Evolutionary conservation across 1,140 invertebrate species (phyloP).

Genomic region (Lordiphosa collinella): DNA sequence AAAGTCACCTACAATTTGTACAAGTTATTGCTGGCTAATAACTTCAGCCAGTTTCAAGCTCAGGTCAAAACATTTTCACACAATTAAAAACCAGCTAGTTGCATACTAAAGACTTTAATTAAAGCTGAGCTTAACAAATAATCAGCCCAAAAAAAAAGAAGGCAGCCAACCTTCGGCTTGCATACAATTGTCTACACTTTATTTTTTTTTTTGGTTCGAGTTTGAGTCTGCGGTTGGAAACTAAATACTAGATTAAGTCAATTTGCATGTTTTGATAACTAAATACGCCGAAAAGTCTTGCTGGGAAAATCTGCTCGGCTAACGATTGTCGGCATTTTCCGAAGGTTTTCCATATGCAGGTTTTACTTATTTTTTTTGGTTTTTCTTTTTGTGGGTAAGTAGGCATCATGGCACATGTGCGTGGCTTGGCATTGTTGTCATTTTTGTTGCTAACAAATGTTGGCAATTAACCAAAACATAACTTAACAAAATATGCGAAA

Average conservation of each 20-base stretch:
- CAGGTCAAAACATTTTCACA: slow-evolving; percentile 54
- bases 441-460: background rate
- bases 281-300: slow-evolving; percentile 46
- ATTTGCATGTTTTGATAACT: slow-evolving; percentile 48
- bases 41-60: slow-evolving; percentile 47
- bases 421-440: slow-evolving; percentile 39
- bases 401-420: slow-evolving; percentile 44
- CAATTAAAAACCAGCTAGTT: slow-evolving; percentile 51
- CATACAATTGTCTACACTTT: slow-evolving; percentile 56
- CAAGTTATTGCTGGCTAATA: slow-evolving; percentile 21
- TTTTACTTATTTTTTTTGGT: slow-evolving; percentile 9
- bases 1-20: slow-evolving; percentile 27
- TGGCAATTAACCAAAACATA: slow-evolving; percentile 48
- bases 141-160: slow-evolving; percentile 2
- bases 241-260: slow-evolving; percentile 73
- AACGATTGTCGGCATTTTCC: slow-evolving; percentile 66
- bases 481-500: slow-evolving; percentile 2
- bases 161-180: slow-evolving; percentile 47
- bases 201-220: slow-evolving; percentile 17
- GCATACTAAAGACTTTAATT: slow-evolving; percentile 64
- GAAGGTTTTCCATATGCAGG: slow-evolving; percentile 59
- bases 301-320: slow-evolving; percentile 48
- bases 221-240: slow-evolving; percentile 34
- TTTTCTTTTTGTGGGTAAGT: slow-evolving; percentile 21
- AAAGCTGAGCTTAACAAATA: slow-evolving; percentile 40